Percentiles rank a stretch among this genome's conserved stretches.
Conservation (phyloP, 2,797 vertebrate genomes). For the Threskiornis aethiopicus region DNA sequence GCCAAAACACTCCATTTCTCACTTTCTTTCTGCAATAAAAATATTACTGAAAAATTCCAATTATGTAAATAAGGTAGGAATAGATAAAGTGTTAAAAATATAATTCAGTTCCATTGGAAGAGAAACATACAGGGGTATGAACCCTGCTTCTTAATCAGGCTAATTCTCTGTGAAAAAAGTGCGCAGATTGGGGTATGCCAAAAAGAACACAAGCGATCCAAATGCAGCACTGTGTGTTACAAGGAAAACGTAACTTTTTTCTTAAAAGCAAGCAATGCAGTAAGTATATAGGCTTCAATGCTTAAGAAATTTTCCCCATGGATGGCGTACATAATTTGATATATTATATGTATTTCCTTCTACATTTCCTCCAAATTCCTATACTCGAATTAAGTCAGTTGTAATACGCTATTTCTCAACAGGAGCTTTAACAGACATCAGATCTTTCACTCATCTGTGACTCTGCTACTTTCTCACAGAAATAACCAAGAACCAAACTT, state of each 20-base stretch:
- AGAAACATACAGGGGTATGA: not conserved
- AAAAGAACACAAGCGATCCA: not conserved
- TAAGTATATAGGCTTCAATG: not conserved
- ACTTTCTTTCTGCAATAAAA: slow-evolving; percentile 30
- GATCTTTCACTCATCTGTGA: not conserved
- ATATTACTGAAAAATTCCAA: not conserved
- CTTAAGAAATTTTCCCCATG: not conserved
- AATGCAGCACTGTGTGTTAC: not conserved
- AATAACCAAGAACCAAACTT: not conserved
- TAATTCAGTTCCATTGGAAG: not conserved
- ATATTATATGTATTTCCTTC: not conserved
- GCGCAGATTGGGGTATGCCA: not conserved
- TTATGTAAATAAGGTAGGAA: not conserved
- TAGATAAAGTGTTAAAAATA: slow-evolving; percentile 1
- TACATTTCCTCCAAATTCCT: slow-evolving; percentile 17
- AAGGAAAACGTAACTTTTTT: not conserved
- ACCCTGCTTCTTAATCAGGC: not conserved
- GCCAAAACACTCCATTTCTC: slow-evolving; percentile 44
- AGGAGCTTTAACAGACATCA: not conserved
- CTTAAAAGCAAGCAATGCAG: not conserved
- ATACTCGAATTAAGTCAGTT: not conserved
- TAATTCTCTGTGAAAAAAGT: not conserved
- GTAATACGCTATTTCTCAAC: not conserved
- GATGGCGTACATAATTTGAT: not conserved
- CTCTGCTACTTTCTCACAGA: not conserved